A percentile compares a stretch with the other conserved stretches of the same genome.
Evolutionary conservation across 2,797 vertebrate species (phyloP).

Genomic region (Coregonus ussuriensis): DNA sequence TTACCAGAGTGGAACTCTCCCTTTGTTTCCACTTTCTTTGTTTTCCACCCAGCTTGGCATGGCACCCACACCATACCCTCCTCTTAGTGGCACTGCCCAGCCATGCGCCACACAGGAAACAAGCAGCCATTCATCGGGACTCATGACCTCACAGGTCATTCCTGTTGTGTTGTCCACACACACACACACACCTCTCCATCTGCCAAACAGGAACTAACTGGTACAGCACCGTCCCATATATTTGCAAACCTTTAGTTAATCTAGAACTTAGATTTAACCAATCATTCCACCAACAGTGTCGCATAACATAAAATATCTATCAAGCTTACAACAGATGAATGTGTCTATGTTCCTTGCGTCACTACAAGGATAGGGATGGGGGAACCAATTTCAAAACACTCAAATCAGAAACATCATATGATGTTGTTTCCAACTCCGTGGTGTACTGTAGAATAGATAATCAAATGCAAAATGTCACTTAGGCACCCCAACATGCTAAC

Average conservation of each 20-base stretch:
- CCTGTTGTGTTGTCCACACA: conserved; percentile 21
- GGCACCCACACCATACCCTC: conserved; percentile 44
- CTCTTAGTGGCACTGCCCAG: conserved; percentile 60
- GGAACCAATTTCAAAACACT: not conserved
- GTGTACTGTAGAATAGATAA: not conserved
- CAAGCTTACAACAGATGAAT: not conserved
- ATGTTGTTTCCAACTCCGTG: not conserved
- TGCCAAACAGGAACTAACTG: conserved; percentile 49
- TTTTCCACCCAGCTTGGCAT: conserved; percentile 38
- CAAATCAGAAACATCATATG: not conserved
- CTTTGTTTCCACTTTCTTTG: conserved; percentile 52
- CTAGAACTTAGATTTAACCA: not conserved
- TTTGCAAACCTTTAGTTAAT: conserved; percentile 8
- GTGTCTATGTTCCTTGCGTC: not conserved
- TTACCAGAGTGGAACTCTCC: conserved; percentile 45
- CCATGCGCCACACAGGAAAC: conserved; percentile 61
- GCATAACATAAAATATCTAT: not conserved
- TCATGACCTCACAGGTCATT: conserved; percentile 59
- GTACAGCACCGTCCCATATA: conserved; percentile 50
- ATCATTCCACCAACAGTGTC: not conserved
- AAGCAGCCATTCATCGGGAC: conserved; percentile 65
- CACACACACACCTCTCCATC: conserved; percentile 19
- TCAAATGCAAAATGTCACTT: not conserved
- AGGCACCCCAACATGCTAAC: not conserved
- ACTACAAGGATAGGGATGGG: not conserved